These are phyloP conservation scores for Heteromormyrus szaboi DNA, from an alignment of 2,797 vertebrate genomes.

Conservation along the genomic window DNA sequence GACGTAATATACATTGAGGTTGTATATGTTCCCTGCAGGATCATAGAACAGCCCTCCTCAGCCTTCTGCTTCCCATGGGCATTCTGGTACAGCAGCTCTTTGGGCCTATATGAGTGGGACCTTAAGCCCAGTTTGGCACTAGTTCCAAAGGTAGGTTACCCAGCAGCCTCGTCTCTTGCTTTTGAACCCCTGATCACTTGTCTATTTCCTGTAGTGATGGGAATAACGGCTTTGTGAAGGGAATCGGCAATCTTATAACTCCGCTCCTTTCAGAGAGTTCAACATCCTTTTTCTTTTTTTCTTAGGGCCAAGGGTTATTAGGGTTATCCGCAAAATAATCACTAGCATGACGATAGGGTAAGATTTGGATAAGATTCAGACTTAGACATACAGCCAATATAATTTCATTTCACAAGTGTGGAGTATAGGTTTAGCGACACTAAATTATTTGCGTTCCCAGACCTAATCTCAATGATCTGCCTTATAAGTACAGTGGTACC, in stretches of 20 bases:
- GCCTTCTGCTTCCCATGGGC: slow-evolving; percentile 23
- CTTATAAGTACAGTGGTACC: background rate
- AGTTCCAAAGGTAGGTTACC: background rate
- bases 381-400: background rate
- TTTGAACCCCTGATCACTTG: background rate
- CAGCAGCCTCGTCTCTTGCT: background rate
- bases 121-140: background rate
- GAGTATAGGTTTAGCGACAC: background rate
- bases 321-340: background rate
- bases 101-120: slow-evolving; percentile 25
- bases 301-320: background rate
- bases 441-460: background rate
- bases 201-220: background rate
- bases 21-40: slow-evolving; percentile 27
- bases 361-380: background rate
- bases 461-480: background rate
- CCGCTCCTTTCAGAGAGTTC: background rate
- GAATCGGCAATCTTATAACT: background rate
- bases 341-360: background rate
- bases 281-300: background rate
- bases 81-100: slow-evolving; percentile 28
- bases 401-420: background rate
- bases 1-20: background rate
- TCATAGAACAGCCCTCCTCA: slow-evolving; percentile 11
- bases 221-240: background rate